These are phyloP conservation scores for Meleagris gallopavo DNA, from an alignment of 2,113 vertebrate genomes.

Conservation along the genomic window DNA sequence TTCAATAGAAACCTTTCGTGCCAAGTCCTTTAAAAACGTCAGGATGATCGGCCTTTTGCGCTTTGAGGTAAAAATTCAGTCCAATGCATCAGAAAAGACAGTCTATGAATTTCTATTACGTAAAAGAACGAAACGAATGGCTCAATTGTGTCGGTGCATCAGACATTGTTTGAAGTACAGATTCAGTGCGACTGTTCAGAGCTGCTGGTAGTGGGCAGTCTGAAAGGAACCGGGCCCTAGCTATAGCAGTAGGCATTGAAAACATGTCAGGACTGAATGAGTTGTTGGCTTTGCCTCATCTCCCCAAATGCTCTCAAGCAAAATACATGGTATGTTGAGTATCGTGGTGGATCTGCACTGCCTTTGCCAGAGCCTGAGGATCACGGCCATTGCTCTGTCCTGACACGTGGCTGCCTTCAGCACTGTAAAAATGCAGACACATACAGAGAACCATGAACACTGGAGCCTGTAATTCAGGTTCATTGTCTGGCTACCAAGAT, in stretches of 20 bases:
- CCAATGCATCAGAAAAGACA: constrained; percentile 85
- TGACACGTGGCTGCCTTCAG: constrained; percentile 97
- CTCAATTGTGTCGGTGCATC: constrained; percentile 87
- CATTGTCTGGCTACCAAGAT: fast-evolving
- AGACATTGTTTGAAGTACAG: constrained; percentile 78
- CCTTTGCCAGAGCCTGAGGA: constrained; percentile 96
- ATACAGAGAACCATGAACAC: neutral
- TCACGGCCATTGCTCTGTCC: constrained; percentile 98
- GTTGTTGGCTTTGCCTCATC: constrained; percentile 52
- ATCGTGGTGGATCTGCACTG: constrained; percentile 98
- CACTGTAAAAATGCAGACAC: constrained; percentile 80
- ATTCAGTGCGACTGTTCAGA: constrained; percentile 84
- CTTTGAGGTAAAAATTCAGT: constrained; percentile 89
- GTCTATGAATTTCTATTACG: constrained; percentile 76
- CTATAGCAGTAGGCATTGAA: constrained; percentile 58
- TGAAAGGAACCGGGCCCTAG: constrained; percentile 70
- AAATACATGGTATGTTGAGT: constrained; percentile 99
- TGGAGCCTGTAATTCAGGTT: fast-evolving
- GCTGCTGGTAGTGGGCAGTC: constrained; percentile 90
- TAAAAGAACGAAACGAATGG: constrained; percentile 87
- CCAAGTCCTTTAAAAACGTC: constrained; percentile 82
- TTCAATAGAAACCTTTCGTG: constrained; percentile 79
- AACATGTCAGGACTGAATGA: constrained; percentile 70
- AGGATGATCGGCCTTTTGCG: constrained; percentile 78
- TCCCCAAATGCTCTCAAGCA: constrained; percentile 83